Percentiles rank a stretch among this genome's conserved stretches.
These are phyloP conservation scores for Sphaeramia orbicularis DNA, from an alignment of 2,797 vertebrate species.

Conservation along the genomic window DNA sequence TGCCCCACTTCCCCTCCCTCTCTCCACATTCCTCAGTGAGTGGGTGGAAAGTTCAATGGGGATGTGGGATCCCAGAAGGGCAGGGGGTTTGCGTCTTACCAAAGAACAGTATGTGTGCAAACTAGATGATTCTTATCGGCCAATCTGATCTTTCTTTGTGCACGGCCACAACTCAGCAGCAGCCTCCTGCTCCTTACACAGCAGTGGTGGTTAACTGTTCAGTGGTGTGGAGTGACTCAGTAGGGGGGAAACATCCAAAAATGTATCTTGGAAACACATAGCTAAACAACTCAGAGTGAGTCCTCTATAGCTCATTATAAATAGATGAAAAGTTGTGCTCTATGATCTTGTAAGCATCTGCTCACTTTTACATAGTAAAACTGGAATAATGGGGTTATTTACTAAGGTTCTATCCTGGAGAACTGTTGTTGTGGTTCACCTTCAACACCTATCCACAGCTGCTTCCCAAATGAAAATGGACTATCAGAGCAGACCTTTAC, in stretches of 20 bases:
- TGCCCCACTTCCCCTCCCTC: conserved; percentile 63
- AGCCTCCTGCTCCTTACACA: conserved; percentile 8
- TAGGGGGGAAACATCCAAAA: conserved; percentile 31
- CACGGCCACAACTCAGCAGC: conserved; percentile 26
- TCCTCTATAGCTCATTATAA: neutral
- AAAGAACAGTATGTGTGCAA: conserved; percentile 57
- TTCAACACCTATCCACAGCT: conserved; percentile 37
- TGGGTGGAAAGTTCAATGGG: conserved; percentile 88
- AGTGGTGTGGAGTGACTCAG: neutral
- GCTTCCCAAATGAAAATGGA: conserved; percentile 35
- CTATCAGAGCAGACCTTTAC: conserved; percentile 3
- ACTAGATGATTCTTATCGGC: conserved; percentile 44
- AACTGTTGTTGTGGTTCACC: conserved; percentile 35
- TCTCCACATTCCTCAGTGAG: conserved; percentile 84
- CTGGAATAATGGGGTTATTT: conserved; percentile 16
- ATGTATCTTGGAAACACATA: conserved; percentile 14
- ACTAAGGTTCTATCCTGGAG: neutral
- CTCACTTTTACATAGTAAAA: conserved; percentile 15
- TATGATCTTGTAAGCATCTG: neutral
- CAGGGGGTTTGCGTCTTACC: conserved; percentile 55
- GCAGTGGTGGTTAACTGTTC: conserved; percentile 19
- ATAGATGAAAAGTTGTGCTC: neutral
- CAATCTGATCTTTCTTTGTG: conserved; percentile 24
- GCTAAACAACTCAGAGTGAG: too few relatives aligned
- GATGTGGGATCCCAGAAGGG: conserved; percentile 83